Evolutionary conservation across 2,888 invertebrate species (phyloP).

Genomic region (Scaptodrosophila latifasciaeformis): DNA sequence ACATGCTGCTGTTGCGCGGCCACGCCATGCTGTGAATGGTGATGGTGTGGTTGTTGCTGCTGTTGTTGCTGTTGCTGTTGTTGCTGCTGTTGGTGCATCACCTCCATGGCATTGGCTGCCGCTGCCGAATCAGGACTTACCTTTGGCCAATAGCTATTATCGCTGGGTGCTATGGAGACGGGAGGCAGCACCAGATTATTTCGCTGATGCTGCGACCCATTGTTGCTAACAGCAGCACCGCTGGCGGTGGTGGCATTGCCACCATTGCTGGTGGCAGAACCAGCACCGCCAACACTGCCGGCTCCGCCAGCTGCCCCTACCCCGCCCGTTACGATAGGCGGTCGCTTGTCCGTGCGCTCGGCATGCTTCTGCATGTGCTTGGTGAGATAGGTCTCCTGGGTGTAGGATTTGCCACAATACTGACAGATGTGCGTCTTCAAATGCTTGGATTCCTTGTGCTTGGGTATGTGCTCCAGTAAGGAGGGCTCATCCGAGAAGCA

Average conservation of each 20-base stretch:
- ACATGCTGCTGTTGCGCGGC: conserved; percentile 76
- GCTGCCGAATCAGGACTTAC: conserved; percentile 87
- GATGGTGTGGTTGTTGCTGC: conserved; percentile 79
- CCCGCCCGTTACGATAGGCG: conserved; percentile 82
- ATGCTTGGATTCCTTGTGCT: conserved; percentile 99
- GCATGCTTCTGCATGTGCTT: conserved; percentile 99
- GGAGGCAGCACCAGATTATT: conserved; percentile 65
- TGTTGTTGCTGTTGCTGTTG: conserved; percentile 78
- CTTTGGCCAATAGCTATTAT: conserved; percentile 87
- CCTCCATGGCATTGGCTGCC: conserved; percentile 77
- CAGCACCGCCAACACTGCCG: conserved; percentile 34
- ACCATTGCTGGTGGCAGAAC: conserved; percentile 16
- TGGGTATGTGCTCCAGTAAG: conserved; percentile 98
- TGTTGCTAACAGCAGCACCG: conserved; percentile 4
- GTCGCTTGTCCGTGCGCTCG: conserved; percentile 92
- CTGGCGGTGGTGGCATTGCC: conserved; percentile 17
- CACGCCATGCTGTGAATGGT: conserved; percentile 78
- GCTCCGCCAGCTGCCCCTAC: conserved; percentile 65
- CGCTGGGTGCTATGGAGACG: conserved; percentile 71
- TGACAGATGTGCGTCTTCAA: conserved; percentile 99
- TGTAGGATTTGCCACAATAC: conserved; percentile 99
- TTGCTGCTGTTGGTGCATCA: conserved; percentile 80
- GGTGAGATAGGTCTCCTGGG: conserved; percentile 98
- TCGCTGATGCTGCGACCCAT: conserved; percentile 55
- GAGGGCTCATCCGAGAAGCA: conserved; percentile 98